These are phyloP conservation scores for Elaphurus davidianus DNA, from an alignment of 2,113 vertebrate species.

Conservation along the genomic window DNA sequence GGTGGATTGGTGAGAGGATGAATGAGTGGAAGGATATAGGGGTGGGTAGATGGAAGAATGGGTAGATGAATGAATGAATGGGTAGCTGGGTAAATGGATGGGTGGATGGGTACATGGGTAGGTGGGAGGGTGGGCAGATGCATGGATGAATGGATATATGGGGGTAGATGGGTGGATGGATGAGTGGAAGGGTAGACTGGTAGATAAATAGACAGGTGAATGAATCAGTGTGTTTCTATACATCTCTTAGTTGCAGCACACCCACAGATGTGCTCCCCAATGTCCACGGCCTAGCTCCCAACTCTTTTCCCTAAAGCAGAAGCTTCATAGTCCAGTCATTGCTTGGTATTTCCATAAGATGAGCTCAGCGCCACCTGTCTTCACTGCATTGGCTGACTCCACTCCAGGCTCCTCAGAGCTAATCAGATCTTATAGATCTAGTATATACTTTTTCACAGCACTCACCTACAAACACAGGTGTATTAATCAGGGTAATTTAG, in stretches of 20 bases:
- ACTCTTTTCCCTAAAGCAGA: background rate
- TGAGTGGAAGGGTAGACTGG: no score
- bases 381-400: background rate
- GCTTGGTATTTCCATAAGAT: background rate
- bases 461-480: background rate
- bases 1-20: no score
- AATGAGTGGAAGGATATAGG: background rate
- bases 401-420: background rate
- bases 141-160: background rate
- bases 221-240: background rate
- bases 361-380: background rate
- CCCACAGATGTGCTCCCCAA: background rate
- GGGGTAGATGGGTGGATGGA: background rate
- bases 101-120: accelerated
- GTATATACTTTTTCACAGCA: background rate
- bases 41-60: no score
- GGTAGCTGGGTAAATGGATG: background rate
- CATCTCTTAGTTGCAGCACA: background rate
- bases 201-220: background rate
- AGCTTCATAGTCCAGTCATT: background rate
- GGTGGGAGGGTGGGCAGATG: no score
- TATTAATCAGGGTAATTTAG: background rate
- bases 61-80: background rate
- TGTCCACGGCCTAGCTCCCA: background rate
- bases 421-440: background rate